A percentile compares a stretch with the other conserved stretches of the same genome.
Conservation (phyloP, 1,140 invertebrate genomes). For the Cecropterus lyciades region DNA sequence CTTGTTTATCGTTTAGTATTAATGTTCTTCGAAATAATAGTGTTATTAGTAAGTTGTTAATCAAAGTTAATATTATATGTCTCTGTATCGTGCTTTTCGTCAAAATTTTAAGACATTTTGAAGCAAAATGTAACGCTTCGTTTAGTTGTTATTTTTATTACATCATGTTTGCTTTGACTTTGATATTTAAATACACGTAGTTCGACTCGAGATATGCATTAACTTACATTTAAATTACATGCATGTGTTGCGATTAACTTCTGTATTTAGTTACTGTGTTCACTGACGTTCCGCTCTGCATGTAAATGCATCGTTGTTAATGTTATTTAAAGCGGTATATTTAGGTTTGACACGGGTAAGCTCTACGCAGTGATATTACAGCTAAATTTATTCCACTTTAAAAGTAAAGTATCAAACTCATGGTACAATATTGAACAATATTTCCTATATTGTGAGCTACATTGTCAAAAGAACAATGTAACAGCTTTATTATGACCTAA, state of each 20-base stretch:
- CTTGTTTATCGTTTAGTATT: background rate
- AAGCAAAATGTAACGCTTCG: too few species aligned
- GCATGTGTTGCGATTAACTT: background rate
- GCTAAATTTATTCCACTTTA: too few species aligned
- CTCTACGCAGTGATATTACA: too few species aligned
- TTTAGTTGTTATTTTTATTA: background rate
- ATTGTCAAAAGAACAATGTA: constrained; percentile 28
- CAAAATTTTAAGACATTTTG: too few species aligned
- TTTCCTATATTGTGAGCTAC: too few species aligned
- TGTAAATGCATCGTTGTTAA: background rate
- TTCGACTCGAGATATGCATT: background rate
- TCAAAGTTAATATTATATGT: too few species aligned
- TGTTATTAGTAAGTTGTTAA: too few species aligned
- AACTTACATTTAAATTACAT: background rate
- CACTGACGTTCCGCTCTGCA: background rate
- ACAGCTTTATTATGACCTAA: constrained; percentile 43
- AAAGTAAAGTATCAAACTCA: too few species aligned
- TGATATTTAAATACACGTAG: background rate
- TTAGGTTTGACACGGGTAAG: constrained; percentile 1
- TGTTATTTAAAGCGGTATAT: too few species aligned
- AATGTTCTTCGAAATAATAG: too few species aligned
- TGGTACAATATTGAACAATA: too few species aligned
- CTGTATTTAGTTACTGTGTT: background rate
- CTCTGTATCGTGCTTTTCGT: too few species aligned
- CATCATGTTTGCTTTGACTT: background rate